Base-by-base conservation (phyloP, 2,888 invertebrate species). In the Nephrotoma guestfalica region DNA sequence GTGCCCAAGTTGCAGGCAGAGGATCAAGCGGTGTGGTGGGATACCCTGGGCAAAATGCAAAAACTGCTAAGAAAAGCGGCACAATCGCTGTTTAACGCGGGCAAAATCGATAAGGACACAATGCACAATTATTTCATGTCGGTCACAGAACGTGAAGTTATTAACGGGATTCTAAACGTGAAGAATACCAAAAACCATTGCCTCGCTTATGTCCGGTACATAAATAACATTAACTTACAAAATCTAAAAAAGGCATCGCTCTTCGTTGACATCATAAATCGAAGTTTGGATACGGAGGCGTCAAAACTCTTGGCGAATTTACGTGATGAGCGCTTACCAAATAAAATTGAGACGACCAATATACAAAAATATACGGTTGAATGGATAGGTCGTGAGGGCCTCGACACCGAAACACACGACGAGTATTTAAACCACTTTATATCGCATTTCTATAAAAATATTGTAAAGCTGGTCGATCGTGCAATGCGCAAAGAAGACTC, bases 51-150 rank as follows among this genome's bases (percentile, higher is more conserved):
- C 57, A 98, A 98, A 91, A 97, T 99, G 95, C 99, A 99, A 91
- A 97, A 97, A 90, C 92, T 99, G 30, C 94, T 99, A 88, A 93
- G 99, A 9, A 99, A 98, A 92, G 97, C 98, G 0, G 96, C 98
- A 0, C 94, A 94, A 43, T 96, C 97, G n/a, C 93, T 98, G 15
- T 96, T 94, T 89, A 95, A 96, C 86, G 93, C 95, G 88, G 97
- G 96, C 6, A 96, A 96, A 91, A 96, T 99, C 90, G 96, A 96
- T 89, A 95, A 97, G 88, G 98, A 98, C 86, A 95, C 96, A 0
- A 98, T 97, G 95, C 99, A 99, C 90, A 99, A 98, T 91, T 99
- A 99, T 90, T 99, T 98, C 90, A 99, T 99, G 99, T 98, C 99
- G 87, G 99, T 99, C 41, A 99, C 99, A 1, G 99, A 99, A 92